These are phyloP conservation scores for Desmophyllum pertusum DNA, from an alignment of 92 coral and sea anemone species.

Conservation along the genomic window DNA sequence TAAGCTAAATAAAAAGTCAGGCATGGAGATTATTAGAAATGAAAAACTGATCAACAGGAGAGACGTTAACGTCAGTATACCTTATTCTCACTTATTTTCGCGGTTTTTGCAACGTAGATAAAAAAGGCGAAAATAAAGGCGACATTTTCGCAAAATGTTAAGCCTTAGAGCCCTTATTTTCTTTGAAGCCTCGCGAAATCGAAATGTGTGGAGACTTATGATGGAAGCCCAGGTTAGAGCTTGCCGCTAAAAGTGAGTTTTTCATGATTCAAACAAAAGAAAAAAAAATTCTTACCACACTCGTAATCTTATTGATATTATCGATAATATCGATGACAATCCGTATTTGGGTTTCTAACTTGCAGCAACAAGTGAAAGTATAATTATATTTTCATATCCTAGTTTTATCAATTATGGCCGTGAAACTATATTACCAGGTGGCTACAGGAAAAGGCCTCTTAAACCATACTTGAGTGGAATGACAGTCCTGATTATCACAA, in stretches of 20 bases:
- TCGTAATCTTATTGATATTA: background rate
- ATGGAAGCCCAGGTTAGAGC: no score
- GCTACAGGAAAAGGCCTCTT: background rate
- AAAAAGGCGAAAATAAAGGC: no score
- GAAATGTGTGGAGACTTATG: background rate
- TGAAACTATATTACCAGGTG: background rate
- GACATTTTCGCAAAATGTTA: no score
- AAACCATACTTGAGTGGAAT: background rate
- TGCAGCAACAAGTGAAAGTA: background rate
- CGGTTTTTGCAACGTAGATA: no score
- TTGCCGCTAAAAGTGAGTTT: background rate
- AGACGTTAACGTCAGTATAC: no score
- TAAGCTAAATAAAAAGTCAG: no score
- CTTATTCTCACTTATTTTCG: no score
- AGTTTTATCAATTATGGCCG: background rate
- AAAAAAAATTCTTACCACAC: background rate
- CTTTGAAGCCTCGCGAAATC: no score
- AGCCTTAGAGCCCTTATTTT: no score
- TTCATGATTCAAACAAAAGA: no score
- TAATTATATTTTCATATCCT: background rate
- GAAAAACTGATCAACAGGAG: no score
- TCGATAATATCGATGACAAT: background rate
- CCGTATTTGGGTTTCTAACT: background rate
- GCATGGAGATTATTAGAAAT: no score
- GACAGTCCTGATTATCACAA: background rate